Conservation (phyloP, 2,797 vertebrate species). For the Peromyscus attwateri region DNA sequence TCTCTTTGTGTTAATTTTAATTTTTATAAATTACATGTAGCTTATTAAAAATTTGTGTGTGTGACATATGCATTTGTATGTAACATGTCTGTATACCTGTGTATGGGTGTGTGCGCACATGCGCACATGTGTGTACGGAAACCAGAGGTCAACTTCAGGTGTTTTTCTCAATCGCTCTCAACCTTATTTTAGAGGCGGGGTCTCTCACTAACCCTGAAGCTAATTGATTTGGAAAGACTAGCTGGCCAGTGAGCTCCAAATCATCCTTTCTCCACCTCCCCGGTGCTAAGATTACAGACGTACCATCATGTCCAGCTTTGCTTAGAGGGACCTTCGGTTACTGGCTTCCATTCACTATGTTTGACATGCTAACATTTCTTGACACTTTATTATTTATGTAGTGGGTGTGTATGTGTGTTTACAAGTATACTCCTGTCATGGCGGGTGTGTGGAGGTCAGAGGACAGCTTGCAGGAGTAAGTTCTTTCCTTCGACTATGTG, state of each 20-base stretch:
- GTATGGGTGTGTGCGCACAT: not conserved
- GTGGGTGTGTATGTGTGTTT: not conserved
- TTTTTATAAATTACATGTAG: not conserved
- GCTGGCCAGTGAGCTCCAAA: not conserved
- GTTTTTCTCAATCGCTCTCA: not conserved
- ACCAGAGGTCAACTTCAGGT: not conserved
- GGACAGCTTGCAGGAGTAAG: not conserved
- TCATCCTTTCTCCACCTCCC: not conserved
- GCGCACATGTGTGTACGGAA: not conserved
- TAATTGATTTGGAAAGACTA: not conserved
- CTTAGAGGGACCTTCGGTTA: not conserved
- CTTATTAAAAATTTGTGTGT: not conserved
- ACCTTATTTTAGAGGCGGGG: not conserved
- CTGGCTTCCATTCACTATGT: not conserved
- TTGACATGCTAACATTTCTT: not conserved
- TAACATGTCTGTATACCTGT: not conserved
- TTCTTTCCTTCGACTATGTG: not conserved
- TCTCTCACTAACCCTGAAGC: not conserved
- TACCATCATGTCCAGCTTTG: not conserved
- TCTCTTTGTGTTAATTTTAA: not conserved
- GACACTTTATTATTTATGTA: not conserved
- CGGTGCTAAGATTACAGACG: not conserved
- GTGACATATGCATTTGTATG: not conserved
- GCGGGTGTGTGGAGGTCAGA: not conserved
- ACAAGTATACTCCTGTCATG: too few relatives aligned